Percentiles rank a stretch among this genome's conserved stretches.
Evolutionary conservation across 2,113 vertebrate genomes (phyloP).

Genomic region (Butorides virescens): DNA sequence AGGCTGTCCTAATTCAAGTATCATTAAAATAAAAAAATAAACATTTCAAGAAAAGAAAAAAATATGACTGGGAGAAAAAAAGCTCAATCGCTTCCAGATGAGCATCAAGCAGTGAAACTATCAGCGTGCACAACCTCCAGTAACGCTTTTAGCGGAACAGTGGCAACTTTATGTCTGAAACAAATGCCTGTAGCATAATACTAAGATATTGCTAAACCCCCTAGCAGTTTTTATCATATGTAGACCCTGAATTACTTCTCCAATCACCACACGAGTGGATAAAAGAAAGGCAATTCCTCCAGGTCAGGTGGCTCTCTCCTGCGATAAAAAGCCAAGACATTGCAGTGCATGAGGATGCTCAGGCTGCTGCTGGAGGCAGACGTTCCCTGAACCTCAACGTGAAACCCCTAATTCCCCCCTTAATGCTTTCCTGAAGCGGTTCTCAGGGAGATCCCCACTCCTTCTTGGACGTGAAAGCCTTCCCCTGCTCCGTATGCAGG

Average conservation of each 20-base stretch:
- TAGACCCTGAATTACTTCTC: background rate
- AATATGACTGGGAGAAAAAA: background rate
- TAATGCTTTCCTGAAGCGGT: background rate
- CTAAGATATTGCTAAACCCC: background rate
- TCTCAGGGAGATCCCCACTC: background rate
- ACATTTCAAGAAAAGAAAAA: background rate
- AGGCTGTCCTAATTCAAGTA: background rate
- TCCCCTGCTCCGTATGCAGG: fast-evolving
- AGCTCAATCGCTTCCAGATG: background rate
- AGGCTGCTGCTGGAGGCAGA: background rate
- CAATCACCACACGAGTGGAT: background rate
- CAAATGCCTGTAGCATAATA: background rate
- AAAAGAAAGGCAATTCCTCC: background rate
- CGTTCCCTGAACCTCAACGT: background rate
- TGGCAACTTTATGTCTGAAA: background rate
- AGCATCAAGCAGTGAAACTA: background rate
- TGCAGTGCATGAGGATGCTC: background rate
- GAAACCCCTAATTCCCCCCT: background rate
- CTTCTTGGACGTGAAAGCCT: background rate
- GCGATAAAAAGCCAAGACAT: background rate
- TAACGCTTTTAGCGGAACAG: background rate
- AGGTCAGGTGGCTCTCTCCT: background rate
- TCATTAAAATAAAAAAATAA: background rate
- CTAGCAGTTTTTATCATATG: background rate
- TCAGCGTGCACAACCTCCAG: background rate